Evolutionary conservation across 2,888 invertebrate species (phyloP), one percentile per base, ranked within the genome.

Genomic region (Rhagonycha lutea): DNA sequence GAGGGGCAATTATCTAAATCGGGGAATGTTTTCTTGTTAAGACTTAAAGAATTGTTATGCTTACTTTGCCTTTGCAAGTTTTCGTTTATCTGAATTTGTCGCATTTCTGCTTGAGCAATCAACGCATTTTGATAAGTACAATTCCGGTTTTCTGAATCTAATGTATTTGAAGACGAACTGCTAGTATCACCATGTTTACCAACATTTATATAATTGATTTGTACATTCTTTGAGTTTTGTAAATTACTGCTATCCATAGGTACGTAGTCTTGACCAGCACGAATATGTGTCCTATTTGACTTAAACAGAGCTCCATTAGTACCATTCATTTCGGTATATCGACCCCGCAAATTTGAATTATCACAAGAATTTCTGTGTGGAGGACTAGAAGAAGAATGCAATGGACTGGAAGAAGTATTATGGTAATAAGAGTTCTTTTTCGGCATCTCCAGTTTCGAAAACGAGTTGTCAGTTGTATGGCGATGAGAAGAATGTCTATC

Each of bases 181-280:
- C 86, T 87, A 0, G 86, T 86, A 74, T 88, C 88, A 18, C 86
- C 86, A 63, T 85, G 86, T 80, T 84, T 86, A 12, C 80, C 83
- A 67, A 83, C 82, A 72, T 83, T 84, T 67, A 84, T 84, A 70
- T 83, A 84, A 28, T 79, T 67, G 28, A 79, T 73, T 77, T 82
- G 73, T 73, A 81, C 76, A 73, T 81, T 75, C 4, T 65, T 71
- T 8, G 69, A 61, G 14, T 65, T 72, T 61, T 74, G 70, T 11
- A 61, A n/a, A 68, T 68, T 72, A 11, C 74, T 70, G 23, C 71
- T 74, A 74, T 84, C 84, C 84, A 86, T 86, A 10, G 81, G 82
- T 4, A 85, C 82, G 76, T 86, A 86, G 61, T 83, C 84, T 70
- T 81, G 81, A 0, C 69, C 68, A 3, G 73, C 62, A 73, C 73